These are phyloP conservation scores for Sebastes aleutianus DNA, from an alignment of 2,797 vertebrate genomes.

Conservation along the genomic window DNA sequence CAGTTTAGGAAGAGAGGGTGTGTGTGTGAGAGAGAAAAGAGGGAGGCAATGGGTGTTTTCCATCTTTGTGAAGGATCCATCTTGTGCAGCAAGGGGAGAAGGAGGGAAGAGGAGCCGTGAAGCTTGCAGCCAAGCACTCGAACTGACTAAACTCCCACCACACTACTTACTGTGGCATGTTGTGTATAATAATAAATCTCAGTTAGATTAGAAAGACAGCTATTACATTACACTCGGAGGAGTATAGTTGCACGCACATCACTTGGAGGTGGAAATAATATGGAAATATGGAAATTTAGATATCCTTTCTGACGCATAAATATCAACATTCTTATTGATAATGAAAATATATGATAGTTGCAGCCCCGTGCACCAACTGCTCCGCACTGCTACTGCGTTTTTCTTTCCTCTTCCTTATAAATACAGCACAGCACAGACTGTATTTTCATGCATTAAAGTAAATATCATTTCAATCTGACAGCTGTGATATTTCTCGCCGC, in stretches of 20 bases:
- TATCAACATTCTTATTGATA: neutral
- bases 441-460: neutral
- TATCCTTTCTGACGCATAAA: neutral
- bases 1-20: conserved; percentile 47
- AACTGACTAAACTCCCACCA: conserved; percentile 31
- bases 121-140: conserved; percentile 20
- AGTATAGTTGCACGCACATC: neutral
- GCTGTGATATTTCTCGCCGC: conserved; percentile 16
- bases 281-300: neutral
- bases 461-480: conserved; percentile 1
- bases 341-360: neutral
- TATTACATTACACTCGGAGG: neutral
- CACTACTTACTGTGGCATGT: neutral
- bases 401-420: neutral
- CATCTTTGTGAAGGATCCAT: conserved; percentile 72
- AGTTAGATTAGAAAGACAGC: neutral
- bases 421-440: neutral
- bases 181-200: neutral
- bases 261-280: neutral
- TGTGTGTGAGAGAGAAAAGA: neutral
- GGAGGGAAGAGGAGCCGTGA: conserved; percentile 33
- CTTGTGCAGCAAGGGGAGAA: conserved; percentile 65
- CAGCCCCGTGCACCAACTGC: neutral
- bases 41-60: conserved; percentile 61
- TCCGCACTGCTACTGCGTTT: neutral